Evolutionary conservation across 2,797 vertebrate species (phyloP), one percentile per base, ranked within the genome.

Genomic region (Darevskia nairensis): DNA sequence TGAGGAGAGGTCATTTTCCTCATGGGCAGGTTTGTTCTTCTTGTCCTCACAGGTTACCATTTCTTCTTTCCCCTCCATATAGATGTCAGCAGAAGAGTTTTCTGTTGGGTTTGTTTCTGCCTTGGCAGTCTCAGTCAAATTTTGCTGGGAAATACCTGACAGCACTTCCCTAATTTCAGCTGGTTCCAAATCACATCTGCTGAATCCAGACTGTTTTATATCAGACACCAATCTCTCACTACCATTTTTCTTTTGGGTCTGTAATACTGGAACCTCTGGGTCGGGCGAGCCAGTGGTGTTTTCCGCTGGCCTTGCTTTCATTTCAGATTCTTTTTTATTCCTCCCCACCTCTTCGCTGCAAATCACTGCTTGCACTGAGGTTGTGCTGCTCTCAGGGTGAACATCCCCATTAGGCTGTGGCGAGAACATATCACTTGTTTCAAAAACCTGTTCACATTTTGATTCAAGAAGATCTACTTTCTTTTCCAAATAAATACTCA

Each of bases 231-330:
- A 32, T 35, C 39, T 74, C 81, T 76, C 8, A 32, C 25, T 29
- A 15, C 27, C 21, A 69, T 17, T 5, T 80, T 32, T 13, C 61
- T 46, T 78, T 71, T 2, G n/a, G 61, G 23, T 39, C 64, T 9
- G 19, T 0, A 46, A 19, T 29, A 29, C 1, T 9, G 59, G 76
- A 1, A 27, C 64, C 17, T 9, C 69, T 6, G 2, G 64, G 15
- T 82, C 29, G 10, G 76, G 59, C 2, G 0, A 66, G 4, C 0
- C 74, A 7, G 1, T 13, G 46, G 2, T 3, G 1, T 39, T n/a
- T 1, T 50, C 6, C 9, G 17, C 17, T 23, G 44, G 6, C 19
- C 32, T 0, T 1, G 44, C 66, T 59, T 80, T 69, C 11, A 0
- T 7, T 23, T 1, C 23, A 44, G 80, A 35, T 55, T 89, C 86